Base-by-base conservation (phyloP, 2,888 invertebrate species). In the Sepioteuthis lessoniana region DNA sequence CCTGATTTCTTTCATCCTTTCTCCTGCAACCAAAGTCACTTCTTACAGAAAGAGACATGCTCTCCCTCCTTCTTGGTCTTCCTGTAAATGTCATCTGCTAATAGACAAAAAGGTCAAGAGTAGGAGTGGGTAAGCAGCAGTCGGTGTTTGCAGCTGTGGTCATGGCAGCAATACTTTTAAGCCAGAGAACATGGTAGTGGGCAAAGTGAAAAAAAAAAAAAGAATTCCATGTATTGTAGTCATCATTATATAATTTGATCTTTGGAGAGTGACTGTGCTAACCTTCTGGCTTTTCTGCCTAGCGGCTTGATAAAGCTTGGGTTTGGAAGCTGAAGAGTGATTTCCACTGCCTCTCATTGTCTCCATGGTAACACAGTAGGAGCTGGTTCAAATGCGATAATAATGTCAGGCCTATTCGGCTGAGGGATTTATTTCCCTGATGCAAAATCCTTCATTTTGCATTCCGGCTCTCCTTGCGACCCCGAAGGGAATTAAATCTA, bases 311-410 rank as follows among this genome's bases (percentile, higher is more conserved):
- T 76, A 76, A n/a, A 10, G 76, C 76, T 76, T 13, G 76, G 76
- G n/a, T 35, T n/a, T n/a, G 76, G 76, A n/a, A 76, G n/a, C n/a
- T n/a, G n/a, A 35, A 31, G 31, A 76, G 76, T n/a, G 76, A 76
- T 19, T 19, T 76, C 76, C 8, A 31, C 76, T 76, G 76, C 31
- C 76, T 76, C 76, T 76, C 76, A 76, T 35, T n/a, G 76, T 76
- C n/a, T 76, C 76, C 76, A 76, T 76, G 76, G 76, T 76, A 76
- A 76, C 76, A 35, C 76, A 76, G 76, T 76, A 76, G 76, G 76
- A 35, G n/a, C 76, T 35, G 76, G 25, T 76, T 76, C 76, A 76
- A 76, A 76, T 76, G n/a, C n/a, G 76, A 76, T 76, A 76, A 76
- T 76, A 76, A 76, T 76, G 76, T 16, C n/a, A 76, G 76, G 76